These are phyloP conservation scores for Lasius platythorax DNA, from an alignment of 2,888 invertebrate species.

Conservation along the genomic window DNA sequence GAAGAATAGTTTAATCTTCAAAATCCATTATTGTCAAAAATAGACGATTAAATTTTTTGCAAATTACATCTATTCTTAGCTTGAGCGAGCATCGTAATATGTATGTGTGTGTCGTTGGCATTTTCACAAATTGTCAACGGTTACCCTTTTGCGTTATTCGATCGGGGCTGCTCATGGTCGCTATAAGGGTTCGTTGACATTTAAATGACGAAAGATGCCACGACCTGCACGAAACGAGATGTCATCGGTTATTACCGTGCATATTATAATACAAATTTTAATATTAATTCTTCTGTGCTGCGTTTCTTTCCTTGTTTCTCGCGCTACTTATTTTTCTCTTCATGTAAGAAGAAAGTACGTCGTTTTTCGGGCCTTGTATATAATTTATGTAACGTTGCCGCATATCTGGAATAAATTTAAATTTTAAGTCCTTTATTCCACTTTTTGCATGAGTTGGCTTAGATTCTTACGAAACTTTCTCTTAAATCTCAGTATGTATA, in stretches of 20 bases:
- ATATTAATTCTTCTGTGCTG: not conserved
- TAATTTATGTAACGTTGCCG: not conserved
- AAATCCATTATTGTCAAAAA: not conserved
- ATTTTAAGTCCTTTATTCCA: not conserved
- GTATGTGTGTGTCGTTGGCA: constrained; percentile 54
- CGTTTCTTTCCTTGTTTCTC: not conserved
- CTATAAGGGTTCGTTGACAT: constrained; percentile 77
- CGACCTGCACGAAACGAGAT: constrained; percentile 75
- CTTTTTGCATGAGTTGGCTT: not conserved
- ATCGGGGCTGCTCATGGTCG: constrained; percentile 56
- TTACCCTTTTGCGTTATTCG: constrained; percentile 67
- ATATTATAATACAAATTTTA: constrained; percentile 26
- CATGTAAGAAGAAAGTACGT: not conserved
- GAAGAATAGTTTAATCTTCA: not conserved
- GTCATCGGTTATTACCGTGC: constrained; percentile 51
- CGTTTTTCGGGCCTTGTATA: not conserved
- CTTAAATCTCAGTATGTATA: not conserved
- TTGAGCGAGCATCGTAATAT: not conserved
- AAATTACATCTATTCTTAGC: not conserved
- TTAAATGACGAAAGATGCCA: constrained; percentile 80
- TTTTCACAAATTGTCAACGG: constrained; percentile 67
- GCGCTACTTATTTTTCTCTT: not conserved
- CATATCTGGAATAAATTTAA: not conserved
- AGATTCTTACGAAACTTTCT: not conserved
- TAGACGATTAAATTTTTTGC: not conserved